Evolutionary conservation across 2,888 invertebrate species (phyloP).

Genomic region (Acrocera orbiculus): DNA sequence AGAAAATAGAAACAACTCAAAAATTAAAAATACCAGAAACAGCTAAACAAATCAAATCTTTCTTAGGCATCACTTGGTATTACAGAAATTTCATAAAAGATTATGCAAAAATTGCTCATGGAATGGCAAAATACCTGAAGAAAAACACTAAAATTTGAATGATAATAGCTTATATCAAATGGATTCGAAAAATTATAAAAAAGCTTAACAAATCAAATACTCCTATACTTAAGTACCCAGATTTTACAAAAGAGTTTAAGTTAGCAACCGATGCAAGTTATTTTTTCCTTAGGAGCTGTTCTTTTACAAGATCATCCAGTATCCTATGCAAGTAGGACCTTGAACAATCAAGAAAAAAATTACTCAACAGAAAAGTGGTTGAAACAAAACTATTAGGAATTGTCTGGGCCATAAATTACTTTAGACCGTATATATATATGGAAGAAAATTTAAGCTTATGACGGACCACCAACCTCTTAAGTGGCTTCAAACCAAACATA

Average conservation of each 20-base stretch:
- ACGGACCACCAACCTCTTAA: slow-evolving; percentile 25
- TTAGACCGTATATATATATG: slow-evolving; percentile 22
- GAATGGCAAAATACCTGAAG: too few species aligned
- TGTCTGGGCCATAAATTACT: slow-evolving; percentile 20
- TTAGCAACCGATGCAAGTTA: slow-evolving; percentile 18
- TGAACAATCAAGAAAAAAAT: slow-evolving; percentile 13
- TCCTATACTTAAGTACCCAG: slow-evolving; percentile 4
- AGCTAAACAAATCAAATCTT: too few species aligned
- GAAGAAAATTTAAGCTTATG: slow-evolving; percentile 20
- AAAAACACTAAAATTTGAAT: too few species aligned
- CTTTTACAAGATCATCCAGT: slow-evolving; percentile 15
- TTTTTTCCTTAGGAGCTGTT: slow-evolving; percentile 15
- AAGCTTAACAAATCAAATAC: not conserved
- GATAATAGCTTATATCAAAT: too few species aligned
- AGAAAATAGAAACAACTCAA: slow-evolving; percentile 13
- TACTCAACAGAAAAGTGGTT: slow-evolving; percentile 16
- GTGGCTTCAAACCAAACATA: slow-evolving; percentile 23
- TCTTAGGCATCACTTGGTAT: too few species aligned
- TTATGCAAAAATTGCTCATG: too few species aligned
- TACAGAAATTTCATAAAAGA: too few species aligned
- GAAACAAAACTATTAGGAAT: slow-evolving; percentile 21
- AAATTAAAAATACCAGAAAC: too few species aligned
- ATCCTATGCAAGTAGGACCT: slow-evolving; percentile 15
- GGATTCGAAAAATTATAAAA: too few species aligned
- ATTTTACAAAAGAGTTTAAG: slow-evolving; percentile 18